Base-by-base conservation (phyloP, 2,888 invertebrate genomes). In the Epicampocera succincta region DNA sequence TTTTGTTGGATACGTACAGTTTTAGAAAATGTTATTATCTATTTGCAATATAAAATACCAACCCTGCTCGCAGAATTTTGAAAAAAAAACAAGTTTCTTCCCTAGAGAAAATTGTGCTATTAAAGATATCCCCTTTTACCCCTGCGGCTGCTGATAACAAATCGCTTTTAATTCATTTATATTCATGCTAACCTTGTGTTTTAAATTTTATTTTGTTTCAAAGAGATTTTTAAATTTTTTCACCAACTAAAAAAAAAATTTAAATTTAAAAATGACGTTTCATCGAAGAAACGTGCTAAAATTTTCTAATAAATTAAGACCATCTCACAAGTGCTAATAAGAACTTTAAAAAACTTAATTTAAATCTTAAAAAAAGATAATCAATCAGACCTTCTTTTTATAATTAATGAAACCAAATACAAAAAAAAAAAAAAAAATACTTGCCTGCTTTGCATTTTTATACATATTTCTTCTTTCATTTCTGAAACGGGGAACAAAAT, bases 301-400 rank as follows among this genome's bases (percentile, higher is more conserved):
- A 46, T 79, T 73, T n/a, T 61, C 38, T 50, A 44, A 29, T 71
- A 74, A 78, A 84, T 86, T 88, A 89, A 87, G 91, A 90, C 91
- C 91, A 91, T 91, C 91, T 91, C 91, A 91, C 90, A 91, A 91
- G 91, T 91, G 91, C 91, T 91, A 89, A 88, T 89, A 90, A 88
- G 88, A 90, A 88, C 71, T 83, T 73, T 42, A 72, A 73, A 68
- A 1, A 46, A 68, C 17, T 15, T 48, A 42, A 84, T 60, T 66
- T 74, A 79, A 84, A 68, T 80, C 38, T 65, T 61, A 29, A 63
- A 61, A 58, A 68, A 81, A 84, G 40, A 72, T 48, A 60, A 74
- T 73, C 21, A 65, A 74, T 73, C 21, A 50, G 54, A 78, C 63
- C 9, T 33, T 33, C 9, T 33, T 74, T 69, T 76, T 46, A 56